These are phyloP conservation scores for Zosterops japonicus DNA, from an alignment of 2,113 vertebrate genomes.

Conservation along the genomic window DNA sequence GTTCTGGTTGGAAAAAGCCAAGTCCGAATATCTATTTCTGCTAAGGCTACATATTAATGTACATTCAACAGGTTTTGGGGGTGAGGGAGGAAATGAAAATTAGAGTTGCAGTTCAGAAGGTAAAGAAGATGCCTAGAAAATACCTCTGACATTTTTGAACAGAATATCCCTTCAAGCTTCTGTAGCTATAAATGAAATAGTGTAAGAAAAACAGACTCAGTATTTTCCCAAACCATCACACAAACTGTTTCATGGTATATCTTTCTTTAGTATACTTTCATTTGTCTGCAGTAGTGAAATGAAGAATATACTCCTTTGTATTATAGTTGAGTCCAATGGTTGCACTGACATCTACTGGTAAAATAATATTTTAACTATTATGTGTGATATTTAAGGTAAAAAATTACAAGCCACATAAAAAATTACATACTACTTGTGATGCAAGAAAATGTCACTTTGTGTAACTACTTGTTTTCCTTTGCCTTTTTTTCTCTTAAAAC, in stretches of 20 bases:
- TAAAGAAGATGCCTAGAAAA: conserved; percentile 32
- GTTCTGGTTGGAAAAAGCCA: neutral
- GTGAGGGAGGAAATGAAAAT: neutral
- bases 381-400: neutral
- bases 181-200: neutral
- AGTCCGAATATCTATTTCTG: neutral
- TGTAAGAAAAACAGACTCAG: neutral
- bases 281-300: neutral
- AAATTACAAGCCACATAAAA: neutral
- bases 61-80: neutral
- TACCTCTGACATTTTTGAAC: neutral
- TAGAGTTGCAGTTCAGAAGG: neutral
- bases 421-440: neutral
- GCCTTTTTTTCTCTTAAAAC: neutral
- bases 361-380: neutral
- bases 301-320: neutral
- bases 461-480: neutral
- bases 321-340: conserved; percentile 55
- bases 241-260: neutral
- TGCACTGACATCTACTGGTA: conserved; percentile 79
- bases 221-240: neutral
- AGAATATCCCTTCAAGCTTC: neutral
- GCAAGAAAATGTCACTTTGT: neutral
- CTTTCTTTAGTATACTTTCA: conserved; percentile 22
- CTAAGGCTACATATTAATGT: neutral